These are phyloP conservation scores for Stenodera caucasica DNA, from an alignment of 2,888 invertebrate species.

Conservation along the genomic window DNA sequence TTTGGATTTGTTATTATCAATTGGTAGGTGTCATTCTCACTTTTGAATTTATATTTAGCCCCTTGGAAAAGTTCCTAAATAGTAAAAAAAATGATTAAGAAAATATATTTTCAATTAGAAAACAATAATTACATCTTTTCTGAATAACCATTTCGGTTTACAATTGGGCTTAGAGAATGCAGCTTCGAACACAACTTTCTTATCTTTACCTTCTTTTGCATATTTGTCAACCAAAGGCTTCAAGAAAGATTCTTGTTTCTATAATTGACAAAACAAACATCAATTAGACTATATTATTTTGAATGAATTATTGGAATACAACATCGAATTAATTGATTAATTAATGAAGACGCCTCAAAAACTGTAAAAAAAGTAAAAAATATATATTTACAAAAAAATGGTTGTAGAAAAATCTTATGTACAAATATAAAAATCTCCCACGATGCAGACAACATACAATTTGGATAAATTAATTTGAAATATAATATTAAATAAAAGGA, in stretches of 20 bases:
- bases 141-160: constrained; percentile 89
- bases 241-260: constrained; percentile 95
- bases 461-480: constrained; percentile 25
- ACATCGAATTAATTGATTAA: constrained; percentile 31
- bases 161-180: constrained; percentile 96
- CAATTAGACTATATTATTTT: constrained; percentile 25
- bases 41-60: constrained; percentile 94
- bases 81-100: too few relatives aligned
- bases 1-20: constrained; percentile 88
- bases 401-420: constrained; percentile 22
- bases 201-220: constrained; percentile 95
- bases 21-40: constrained; percentile 88
- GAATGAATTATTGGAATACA: constrained; percentile 26
- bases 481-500: constrained; percentile 19
- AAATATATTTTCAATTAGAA: too few relatives aligned
- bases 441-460: constrained; percentile 51
- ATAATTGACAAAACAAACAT: constrained; percentile 39
- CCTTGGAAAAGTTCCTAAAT: constrained; percentile 90
- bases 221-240: constrained; percentile 93
- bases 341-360: constrained; percentile 43
- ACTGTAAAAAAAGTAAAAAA: constrained; percentile 45
- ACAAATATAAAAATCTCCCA: constrained; percentile 38
- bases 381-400: constrained; percentile 20
- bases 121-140: constrained; percentile 80
- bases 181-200: constrained; percentile 90